Evolutionary conservation across 2,113 vertebrate genomes (phyloP), one percentile per base, ranked within the genome.

Genomic region (Calypte anna): DNA sequence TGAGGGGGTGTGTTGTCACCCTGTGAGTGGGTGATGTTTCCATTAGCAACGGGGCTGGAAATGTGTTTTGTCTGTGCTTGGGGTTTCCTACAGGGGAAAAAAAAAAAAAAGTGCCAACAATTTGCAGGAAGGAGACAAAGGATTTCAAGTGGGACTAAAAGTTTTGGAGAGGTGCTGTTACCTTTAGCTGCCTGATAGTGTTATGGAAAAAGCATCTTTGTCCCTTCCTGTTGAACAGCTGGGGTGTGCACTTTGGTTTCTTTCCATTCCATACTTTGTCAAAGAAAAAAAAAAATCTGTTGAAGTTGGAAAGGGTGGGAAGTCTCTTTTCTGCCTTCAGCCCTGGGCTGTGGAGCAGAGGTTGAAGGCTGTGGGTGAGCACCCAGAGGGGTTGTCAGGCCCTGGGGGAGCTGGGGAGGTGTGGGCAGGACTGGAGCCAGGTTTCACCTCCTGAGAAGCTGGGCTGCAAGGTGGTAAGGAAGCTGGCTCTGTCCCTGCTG

Each of bases 41-140:
- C 16, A 1, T 40, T 25, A 7, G 13, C 1, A 1, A 1, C 2
- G 14, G 36, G 18, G 28, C 14, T 24, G 3, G 18, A 50, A 25
- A 23, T 3, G 23, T 11, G 10, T 3, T 82, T 23, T 33, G 17
- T 25, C 36, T 10, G 4, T 33, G 40, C 38, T 36, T 57, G 31
- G 11, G 0, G 57, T 83, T 75, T 73, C 58, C 21, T 59, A 0
- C 28, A 20, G 27, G 15, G 15, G 22, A 20, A 40, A 59, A 55
- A 63, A 38, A 55, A 30, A 30, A n/a, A 66, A 31, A 55, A 73
- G 27, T 63, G 46, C 64, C 69, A 61, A 50, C 12, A 10, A 3
- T 30, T 19, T 12, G 54, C 30, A 28, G 16, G 54, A 28, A 31
- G 8, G 25, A 43, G 36, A 33, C 11, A 17, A 33, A 57, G 63